Percentiles rank a stretch among this genome's conserved stretches.
phyloP scores from a whole-genome alignment of 2,113 vertebrate species.

The Nothobranchius furzeri region DNA sequence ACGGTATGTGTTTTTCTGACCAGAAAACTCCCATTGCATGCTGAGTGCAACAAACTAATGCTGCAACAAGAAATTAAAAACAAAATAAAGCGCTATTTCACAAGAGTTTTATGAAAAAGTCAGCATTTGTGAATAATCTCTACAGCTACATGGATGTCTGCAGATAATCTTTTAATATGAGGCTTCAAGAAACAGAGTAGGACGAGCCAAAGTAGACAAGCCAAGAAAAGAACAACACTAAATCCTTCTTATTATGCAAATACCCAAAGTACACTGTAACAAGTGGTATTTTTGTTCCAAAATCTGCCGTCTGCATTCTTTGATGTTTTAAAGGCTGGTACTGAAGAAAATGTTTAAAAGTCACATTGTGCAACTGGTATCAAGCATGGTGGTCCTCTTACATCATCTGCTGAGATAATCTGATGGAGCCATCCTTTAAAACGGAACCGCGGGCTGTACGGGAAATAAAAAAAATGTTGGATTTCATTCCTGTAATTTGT shows the following conservation, averaged over 20 bases:
- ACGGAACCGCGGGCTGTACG: slow-evolving; percentile 32
- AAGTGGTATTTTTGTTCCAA: too few species aligned
- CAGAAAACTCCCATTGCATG: slow-evolving; percentile 10
- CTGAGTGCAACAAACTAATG: background rate
- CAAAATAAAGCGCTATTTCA: too few species aligned
- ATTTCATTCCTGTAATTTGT: slow-evolving; percentile 60
- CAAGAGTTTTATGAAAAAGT: too few species aligned
- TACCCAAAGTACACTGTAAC: background rate
- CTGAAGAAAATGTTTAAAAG: background rate
- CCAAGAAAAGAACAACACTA: too few species aligned
- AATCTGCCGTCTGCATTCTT: background rate
- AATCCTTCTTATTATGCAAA: background rate
- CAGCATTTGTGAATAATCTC: too few species aligned
- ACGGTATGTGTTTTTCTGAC: slow-evolving; percentile 39
- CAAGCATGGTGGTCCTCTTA: slow-evolving; percentile 7
- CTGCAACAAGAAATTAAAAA: too few species aligned
- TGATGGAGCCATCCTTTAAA: slow-evolving; percentile 15
- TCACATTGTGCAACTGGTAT: background rate
- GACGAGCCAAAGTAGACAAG: too few species aligned
- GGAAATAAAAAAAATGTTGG: slow-evolving; percentile 29
- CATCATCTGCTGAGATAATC: slow-evolving; percentile 12
- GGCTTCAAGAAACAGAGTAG: too few species aligned
- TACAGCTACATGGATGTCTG: too few species aligned
- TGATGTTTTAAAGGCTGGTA: background rate
- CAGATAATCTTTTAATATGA: too few species aligned